Conservation (phyloP, 2,888 invertebrate species). For the Romanomermis culicivorax region DNA sequence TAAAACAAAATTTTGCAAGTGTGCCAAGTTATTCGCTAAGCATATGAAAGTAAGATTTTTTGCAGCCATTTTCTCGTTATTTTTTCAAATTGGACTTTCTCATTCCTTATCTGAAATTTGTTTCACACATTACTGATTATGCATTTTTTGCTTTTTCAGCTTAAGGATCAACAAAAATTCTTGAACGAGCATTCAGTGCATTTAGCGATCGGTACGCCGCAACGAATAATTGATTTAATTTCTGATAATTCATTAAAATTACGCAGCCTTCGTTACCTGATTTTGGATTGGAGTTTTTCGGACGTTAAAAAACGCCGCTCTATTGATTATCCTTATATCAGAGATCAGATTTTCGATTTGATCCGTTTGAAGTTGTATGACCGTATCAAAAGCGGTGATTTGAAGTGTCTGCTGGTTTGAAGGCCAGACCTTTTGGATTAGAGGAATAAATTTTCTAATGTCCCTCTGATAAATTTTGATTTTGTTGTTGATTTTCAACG, state of each 20-base stretch:
- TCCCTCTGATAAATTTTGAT: too few species aligned
- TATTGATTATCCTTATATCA: background rate
- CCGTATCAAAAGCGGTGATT: too few species aligned
- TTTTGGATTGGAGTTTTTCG: background rate
- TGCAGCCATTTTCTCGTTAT: background rate
- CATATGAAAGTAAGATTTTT: constrained; percentile 27
- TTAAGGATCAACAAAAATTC: background rate
- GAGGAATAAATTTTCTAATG: too few species aligned
- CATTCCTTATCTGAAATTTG: too few species aligned
- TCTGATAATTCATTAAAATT: background rate
- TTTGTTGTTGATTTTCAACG: too few species aligned
- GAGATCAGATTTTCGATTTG: background rate
- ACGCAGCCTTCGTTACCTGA: background rate
- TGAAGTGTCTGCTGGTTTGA: too few species aligned
- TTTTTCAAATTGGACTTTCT: too few species aligned
- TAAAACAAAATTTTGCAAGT: constrained; percentile 23
- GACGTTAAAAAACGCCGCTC: background rate
- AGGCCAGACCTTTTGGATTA: too few species aligned
- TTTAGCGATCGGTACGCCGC: constrained; percentile 1
- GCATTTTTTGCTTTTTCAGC: background rate
- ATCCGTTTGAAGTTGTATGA: too few species aligned
- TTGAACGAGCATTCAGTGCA: background rate
- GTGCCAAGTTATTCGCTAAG: constrained; percentile 29
- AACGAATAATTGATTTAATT: background rate
- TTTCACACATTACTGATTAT: too few species aligned